These are phyloP conservation scores for Noctua comes DNA, from an alignment of 2,888 invertebrate genomes.

Conservation along the genomic window DNA sequence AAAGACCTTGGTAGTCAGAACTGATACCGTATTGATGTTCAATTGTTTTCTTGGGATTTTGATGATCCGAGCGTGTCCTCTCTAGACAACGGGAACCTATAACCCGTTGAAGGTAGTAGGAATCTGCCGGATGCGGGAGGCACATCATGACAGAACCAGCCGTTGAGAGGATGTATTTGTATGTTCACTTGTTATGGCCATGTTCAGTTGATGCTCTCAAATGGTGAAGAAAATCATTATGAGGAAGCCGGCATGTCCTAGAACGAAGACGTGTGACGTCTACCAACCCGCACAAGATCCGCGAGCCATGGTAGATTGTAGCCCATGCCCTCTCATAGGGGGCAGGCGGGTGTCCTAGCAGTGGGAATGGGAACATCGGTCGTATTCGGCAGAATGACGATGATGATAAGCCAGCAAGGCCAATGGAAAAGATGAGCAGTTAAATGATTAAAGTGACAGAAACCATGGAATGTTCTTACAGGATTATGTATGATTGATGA, in stretches of 20 bases:
- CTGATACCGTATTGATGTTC: constrained; percentile 41
- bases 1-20: constrained; percentile 65
- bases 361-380: neutral
- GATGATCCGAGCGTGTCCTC: neutral
- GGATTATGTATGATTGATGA: constrained; percentile 41
- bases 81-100: neutral
- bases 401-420: neutral
- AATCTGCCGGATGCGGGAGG: neutral
- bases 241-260: too few species aligned
- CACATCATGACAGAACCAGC: neutral
- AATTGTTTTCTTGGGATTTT: constrained; percentile 22
- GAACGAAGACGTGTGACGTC: neutral
- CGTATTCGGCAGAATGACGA: neutral
- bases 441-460: neutral
- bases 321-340: neutral
- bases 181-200: neutral
- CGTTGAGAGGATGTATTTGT: accelerated
- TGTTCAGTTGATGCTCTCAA: neutral
- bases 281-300: neutral
- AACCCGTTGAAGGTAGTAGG: too few species aligned
- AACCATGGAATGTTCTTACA: constrained; percentile 23
- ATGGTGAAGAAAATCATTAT: too few species aligned
- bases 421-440: neutral
- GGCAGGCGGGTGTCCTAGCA: neutral
- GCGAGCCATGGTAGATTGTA: neutral